Conservation (phyloP, 1,140 invertebrate genomes). For the Anastrepha ludens region DNA sequence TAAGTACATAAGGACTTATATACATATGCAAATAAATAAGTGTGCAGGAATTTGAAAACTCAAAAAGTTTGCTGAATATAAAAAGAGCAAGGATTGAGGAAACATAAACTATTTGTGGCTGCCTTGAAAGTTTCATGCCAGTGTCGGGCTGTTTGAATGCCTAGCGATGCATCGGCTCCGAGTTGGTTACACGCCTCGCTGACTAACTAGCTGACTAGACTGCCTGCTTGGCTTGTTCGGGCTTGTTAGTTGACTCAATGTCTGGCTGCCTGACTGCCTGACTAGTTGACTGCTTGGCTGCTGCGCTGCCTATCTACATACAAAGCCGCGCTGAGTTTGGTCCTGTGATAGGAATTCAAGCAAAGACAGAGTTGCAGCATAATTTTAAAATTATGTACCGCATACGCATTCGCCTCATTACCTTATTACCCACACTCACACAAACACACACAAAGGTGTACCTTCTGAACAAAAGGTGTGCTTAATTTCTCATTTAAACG, state of each 20-base stretch:
- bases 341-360: neutral
- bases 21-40: too few species aligned
- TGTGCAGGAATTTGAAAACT: slow-evolving; percentile 24
- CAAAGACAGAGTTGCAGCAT: neutral
- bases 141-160: neutral
- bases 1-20: too few species aligned
- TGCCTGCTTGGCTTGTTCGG: neutral
- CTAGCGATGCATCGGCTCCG: neutral
- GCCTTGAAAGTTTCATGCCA: neutral
- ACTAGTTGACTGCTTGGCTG: neutral
- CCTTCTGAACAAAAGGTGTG: neutral
- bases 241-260: neutral
- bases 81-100: neutral
- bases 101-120: neutral
- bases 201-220: slow-evolving; percentile 27
- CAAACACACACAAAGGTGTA: neutral
- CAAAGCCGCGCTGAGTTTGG: neutral
- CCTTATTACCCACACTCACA: neutral
- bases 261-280: neutral
- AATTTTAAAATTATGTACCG: slow-evolving; percentile 17
- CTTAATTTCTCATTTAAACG: too few species aligned
- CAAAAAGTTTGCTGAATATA: neutral
- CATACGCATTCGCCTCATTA: too few species aligned
- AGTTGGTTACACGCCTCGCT: neutral
- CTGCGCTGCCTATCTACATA: neutral